Conservation (phyloP, 2,113 vertebrate species). For the Prionailurus bengalensis region DNA sequence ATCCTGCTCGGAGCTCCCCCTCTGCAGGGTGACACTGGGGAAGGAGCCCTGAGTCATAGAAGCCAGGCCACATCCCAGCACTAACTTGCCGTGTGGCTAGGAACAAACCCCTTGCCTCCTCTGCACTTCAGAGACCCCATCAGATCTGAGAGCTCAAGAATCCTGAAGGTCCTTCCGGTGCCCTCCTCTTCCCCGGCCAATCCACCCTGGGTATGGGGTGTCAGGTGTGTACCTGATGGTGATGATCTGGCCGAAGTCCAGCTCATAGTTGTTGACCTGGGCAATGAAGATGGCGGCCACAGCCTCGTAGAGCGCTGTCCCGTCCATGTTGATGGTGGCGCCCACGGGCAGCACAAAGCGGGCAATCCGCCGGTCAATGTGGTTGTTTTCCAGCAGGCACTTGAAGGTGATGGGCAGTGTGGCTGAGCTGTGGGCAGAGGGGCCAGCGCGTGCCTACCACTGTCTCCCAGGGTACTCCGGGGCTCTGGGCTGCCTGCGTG, state of each 20-base stretch:
- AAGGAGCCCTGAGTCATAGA: background rate
- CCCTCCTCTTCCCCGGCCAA: fast-evolving
- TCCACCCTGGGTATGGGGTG: fast-evolving
- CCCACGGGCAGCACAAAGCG: constrained; percentile 97
- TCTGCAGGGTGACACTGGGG: background rate
- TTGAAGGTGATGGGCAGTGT: constrained; percentile 99
- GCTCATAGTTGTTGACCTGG: constrained; percentile 98
- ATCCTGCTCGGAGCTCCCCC: background rate
- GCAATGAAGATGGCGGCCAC: constrained; percentile 99
- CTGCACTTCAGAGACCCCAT: background rate
- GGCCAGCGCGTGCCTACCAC: constrained; percentile 23
- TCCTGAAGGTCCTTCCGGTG: background rate
- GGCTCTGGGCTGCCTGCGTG: background rate
- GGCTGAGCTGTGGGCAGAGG: constrained; percentile 92
- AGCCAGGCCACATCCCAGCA: background rate
- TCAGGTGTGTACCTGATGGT: constrained; percentile 93
- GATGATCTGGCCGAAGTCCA: constrained; percentile 98
- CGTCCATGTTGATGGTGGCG: constrained; percentile 99
- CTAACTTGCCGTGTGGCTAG: background rate
- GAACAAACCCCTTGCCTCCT: background rate
- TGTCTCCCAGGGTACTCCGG: background rate
- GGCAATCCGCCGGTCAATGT: constrained; percentile 96
- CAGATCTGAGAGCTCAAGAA: background rate
- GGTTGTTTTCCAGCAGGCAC: constrained; percentile 99
- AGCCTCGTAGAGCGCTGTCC: constrained; percentile 96